These are phyloP conservation scores for Drosophila quinaria DNA, from an alignment of 2,888 invertebrate species.

Conservation along the genomic window DNA sequence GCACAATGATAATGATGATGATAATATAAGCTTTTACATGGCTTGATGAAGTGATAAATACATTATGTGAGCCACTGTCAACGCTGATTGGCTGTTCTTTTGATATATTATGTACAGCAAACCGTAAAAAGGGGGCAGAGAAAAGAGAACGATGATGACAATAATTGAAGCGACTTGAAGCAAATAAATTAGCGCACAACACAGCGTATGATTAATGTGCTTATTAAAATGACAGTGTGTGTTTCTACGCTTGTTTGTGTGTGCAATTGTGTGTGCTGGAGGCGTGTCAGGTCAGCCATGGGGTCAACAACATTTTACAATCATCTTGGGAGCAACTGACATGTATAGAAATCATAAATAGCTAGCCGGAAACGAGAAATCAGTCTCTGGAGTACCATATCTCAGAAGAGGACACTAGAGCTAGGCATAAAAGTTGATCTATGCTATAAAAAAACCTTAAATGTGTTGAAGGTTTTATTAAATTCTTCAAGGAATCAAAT, in stretches of 20 bases:
- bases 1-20: constrained; percentile 35
- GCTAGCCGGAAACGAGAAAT: constrained; percentile 23
- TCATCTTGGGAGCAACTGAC: constrained; percentile 45
- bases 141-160: constrained; percentile 25
- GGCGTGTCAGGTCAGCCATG: constrained; percentile 32
- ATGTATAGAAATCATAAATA: constrained; percentile 13
- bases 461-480: constrained; percentile 4
- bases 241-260: constrained; percentile 9
- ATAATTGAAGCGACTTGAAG: constrained; percentile 71
- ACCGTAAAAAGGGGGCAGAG: neutral
- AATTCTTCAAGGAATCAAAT: neutral
- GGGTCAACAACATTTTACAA: constrained; percentile 61
- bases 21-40: constrained; percentile 57
- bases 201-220: constrained; percentile 78
- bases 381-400: constrained; percentile 5
- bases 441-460: neutral
- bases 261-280: constrained; percentile 4
- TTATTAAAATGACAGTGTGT: constrained; percentile 60
- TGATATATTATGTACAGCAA: constrained; percentile 47
- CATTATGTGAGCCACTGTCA: constrained; percentile 60
- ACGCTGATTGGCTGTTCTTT: constrained; percentile 56
- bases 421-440: constrained; percentile 6
- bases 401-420: neutral
- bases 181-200: constrained; percentile 76
- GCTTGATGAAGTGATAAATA: constrained; percentile 79